A percentile compares a stretch with the other conserved stretches of the same genome.
Evolutionary conservation across 2,797 vertebrate species (phyloP).

Genomic region (Astyanax mexicanus): DNA sequence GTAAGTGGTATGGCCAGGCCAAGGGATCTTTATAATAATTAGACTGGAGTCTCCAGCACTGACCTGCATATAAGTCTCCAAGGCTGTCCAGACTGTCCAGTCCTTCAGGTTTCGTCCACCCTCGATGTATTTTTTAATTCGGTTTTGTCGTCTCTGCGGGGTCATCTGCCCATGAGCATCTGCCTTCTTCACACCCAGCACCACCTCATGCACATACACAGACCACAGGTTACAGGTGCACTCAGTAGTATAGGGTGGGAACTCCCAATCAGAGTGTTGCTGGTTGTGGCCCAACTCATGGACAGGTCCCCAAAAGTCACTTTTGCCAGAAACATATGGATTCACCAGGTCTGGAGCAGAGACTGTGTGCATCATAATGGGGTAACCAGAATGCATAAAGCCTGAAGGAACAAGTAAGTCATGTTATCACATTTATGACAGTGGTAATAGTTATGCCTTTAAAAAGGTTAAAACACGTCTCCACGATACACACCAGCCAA

Average conservation of each 20-base stretch:
- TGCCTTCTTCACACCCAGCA: slow-evolving; percentile 78
- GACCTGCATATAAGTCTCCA: slow-evolving; percentile 92
- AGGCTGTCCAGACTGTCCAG: slow-evolving; percentile 81
- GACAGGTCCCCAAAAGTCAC: slow-evolving; percentile 83
- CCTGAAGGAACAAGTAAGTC: slow-evolving; percentile 68
- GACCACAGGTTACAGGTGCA: slow-evolving; percentile 94
- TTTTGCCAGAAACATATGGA: not conserved
- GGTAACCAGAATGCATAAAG: slow-evolving; percentile 90
- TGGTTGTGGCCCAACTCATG: slow-evolving; percentile 93
- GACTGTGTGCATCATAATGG: slow-evolving; percentile 81
- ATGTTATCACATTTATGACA: not conserved
- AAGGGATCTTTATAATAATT: too few relatives aligned
- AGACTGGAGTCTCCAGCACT: not conserved
- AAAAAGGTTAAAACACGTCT: not conserved
- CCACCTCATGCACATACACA: slow-evolving; percentile 86
- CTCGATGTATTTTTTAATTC: slow-evolving; percentile 62
- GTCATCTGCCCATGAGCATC: slow-evolving; percentile 67
- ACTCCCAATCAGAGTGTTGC: slow-evolving; percentile 84
- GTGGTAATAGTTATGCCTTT: not conserved
- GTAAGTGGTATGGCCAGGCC: too few relatives aligned
- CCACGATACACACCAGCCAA: slow-evolving; percentile 68
- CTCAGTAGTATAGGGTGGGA: slow-evolving; percentile 86
- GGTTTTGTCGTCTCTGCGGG: slow-evolving; percentile 52
- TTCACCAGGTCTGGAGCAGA: slow-evolving; percentile 67
- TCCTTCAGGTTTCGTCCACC: slow-evolving; percentile 62